Evolutionary conservation across 2,113 vertebrate genomes (phyloP), one percentile per base, ranked within the genome.

Genomic region (Heptranchias perlo): DNA sequence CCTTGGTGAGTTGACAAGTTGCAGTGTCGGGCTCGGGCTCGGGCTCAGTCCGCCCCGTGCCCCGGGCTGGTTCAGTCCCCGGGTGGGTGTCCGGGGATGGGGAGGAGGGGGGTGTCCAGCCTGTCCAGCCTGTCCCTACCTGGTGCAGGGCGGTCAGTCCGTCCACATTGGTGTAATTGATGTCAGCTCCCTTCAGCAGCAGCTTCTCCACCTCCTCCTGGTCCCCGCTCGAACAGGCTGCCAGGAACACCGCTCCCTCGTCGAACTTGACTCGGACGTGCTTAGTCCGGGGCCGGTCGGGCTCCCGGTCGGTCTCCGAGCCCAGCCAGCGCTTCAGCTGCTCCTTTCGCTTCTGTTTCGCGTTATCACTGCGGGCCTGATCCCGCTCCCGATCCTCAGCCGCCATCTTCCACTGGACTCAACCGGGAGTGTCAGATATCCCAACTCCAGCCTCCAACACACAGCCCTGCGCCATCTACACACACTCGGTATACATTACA

Each of bases 241-340:
- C 98, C 98, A 98, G 98, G 94, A 98, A 98, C 97, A 98, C 98
- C 0, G 98, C 98, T 82, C 98, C 98, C 94, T 98, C 98, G 23
- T 98, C 97, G 97, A 98, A 98, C 54, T 98, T 97, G 62, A 98
- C 98, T 96, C 97, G 97, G 62, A 97, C 96, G 61, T 97, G 96
- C 67, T 97, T 97, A 96, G 96, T 97, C 89, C 97, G 96, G 61
- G 96, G 39, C 61, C 97, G 97, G 62, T 96, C 96, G 0, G 96
- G 97, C 61, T 98, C 98, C 95, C 58, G 97, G 44, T 98, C 98
- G 82, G 98, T 98, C 62, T 98, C 98, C 5, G 98, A 98, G 91
- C 97, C 98, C 94, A 97, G 96, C 98, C 98, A 98, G 96, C 98
- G 97, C 96, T 97, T 98, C 96, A 98, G 97, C 97, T 98, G 98